A percentile compares a stretch with the other conserved stretches of the same genome.
phyloP scores from a whole-genome alignment of 2,113 vertebrate genomes.

The Pholis gunnellus region DNA sequence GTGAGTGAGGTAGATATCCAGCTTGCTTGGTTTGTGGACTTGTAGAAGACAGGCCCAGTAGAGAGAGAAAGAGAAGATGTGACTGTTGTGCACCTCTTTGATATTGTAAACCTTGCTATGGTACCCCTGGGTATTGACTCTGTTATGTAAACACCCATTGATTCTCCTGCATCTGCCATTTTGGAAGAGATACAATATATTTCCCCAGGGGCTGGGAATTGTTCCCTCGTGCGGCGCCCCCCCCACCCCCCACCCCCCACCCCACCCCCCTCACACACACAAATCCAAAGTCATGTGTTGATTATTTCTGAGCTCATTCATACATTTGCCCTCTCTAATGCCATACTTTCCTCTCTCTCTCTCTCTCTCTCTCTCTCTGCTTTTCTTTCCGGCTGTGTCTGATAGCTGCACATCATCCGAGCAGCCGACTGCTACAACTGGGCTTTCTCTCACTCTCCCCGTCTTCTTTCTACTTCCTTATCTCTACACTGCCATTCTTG shows the following conservation, averaged over 20 bases:
- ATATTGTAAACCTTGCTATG: slow-evolving; percentile 67
- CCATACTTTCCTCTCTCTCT: not conserved
- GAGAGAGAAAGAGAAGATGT: slow-evolving; percentile 18
- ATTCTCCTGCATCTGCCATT: slow-evolving; percentile 79
- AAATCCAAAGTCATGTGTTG: slow-evolving; percentile 51
- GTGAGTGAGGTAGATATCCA: slow-evolving; percentile 6
- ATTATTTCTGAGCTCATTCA: slow-evolving; percentile 57
- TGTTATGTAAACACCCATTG: slow-evolving; percentile 83
- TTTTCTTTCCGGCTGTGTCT: slow-evolving; percentile 24
- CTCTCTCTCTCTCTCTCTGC: slow-evolving; percentile 2
- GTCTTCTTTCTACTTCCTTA: slow-evolving; percentile 18
- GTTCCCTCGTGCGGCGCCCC: slow-evolving; percentile 46
- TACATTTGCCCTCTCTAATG: slow-evolving; percentile 41
- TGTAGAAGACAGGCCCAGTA: not conserved
- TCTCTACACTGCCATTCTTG: slow-evolving; percentile 26
- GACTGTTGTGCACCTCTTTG: slow-evolving; percentile 65
- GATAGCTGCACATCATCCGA: slow-evolving; percentile 33
- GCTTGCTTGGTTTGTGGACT: slow-evolving; percentile 26
- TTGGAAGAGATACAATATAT: slow-evolving; percentile 79
- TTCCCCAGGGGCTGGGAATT: slow-evolving; percentile 78
- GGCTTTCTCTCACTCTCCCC: slow-evolving; percentile 13
- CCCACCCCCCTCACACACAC: not conserved
- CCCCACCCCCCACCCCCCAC: not conserved
- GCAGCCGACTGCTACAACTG: slow-evolving; percentile 23
- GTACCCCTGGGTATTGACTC: slow-evolving; percentile 74